phyloP scores from a whole-genome alignment of 1,140 invertebrate species.

The Trachymyrmex cornetzi region DNA sequence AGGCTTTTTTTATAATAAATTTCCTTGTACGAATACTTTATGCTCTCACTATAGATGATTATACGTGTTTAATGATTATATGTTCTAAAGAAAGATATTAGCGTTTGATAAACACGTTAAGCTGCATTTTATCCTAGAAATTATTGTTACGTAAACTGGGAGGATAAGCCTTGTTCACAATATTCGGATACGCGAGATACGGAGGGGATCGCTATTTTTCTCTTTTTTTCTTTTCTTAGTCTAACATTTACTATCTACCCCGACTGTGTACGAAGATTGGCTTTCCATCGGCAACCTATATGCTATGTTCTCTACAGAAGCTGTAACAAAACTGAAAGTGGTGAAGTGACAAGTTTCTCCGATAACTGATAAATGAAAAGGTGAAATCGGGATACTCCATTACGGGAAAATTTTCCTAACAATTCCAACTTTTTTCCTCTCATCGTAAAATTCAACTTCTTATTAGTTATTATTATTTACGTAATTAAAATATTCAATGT shows the following conservation, averaged over 20 bases:
- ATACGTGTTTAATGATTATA: constrained; percentile 18
- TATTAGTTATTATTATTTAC: background rate
- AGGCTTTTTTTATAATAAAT: too few species aligned
- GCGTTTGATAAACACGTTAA: constrained; percentile 43
- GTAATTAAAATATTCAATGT: background rate
- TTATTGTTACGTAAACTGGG: constrained; percentile 52
- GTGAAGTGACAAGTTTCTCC: constrained; percentile 37
- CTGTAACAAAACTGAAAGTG: constrained; percentile 48
- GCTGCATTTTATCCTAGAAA: constrained; percentile 37
- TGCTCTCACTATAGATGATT: too few species aligned
- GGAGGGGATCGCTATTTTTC: background rate
- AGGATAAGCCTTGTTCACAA: constrained; percentile 55
- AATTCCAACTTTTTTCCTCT: too few species aligned
- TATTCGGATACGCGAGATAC: background rate
- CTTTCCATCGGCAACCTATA: constrained; percentile 46
- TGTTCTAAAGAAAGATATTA: constrained; percentile 15
- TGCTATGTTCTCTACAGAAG: constrained; percentile 31
- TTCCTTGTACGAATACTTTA: too few species aligned
- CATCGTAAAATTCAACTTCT: background rate
- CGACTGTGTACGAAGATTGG: constrained; percentile 28
- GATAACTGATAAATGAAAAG: constrained; percentile 43
- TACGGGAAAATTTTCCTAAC: background rate
- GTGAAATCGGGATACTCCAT: background rate
- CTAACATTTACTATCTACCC: constrained; percentile 18
- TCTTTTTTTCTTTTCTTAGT: background rate